Base-by-base conservation (phyloP, 2,113 vertebrate species). In the Hippocampus mohnikei region DNA sequence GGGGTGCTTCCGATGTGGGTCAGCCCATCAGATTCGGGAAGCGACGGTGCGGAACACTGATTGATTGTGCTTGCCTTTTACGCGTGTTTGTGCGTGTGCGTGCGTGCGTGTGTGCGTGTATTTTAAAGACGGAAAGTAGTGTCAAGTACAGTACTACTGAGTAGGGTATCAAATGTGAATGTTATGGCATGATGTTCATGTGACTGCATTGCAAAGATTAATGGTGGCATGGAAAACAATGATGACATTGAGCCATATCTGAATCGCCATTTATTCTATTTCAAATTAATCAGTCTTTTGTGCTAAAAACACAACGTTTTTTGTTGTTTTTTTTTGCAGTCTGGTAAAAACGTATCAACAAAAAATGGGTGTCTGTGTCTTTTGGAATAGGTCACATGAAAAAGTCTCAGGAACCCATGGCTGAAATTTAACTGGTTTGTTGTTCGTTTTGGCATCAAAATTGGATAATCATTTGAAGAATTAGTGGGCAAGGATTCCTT, bases 21-120 rank as follows among this genome's bases (percentile, higher is more conserved):
- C 88, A 88, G 70, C 71, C 74, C 75, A 63, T 83, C 82, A 66
- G 76, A 83, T 76, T 84, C 86, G 73, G 75, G 85, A 86, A 79
- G 84, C 87, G 82, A 72, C 82, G 85, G 87, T 86, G 88, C 85
- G 84, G 87, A 88, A 86, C 85, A 82, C 59, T 79, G 84, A 91
- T 90, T 87, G 89, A 91, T 89, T 73, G 82, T 21, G 72, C 64
- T 65, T 85, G 74, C 80, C 80, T 80, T 88, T 82, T 84, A 78
- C 83, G 77, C 70, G 72, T 71, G 59, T 67, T 66, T 68, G 61
- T 68, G 61, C 52, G 50, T 65, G 67, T 67, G 29, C 53, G 60
- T 58, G 29, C 53, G 60, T 58, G 74, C 66, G 23, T 76, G 73
- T 73, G 66, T 76, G 52, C 37, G 72, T 65, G 37, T 29, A 13